phyloP scores from a whole-genome alignment of 2,888 invertebrate species.

The Lepidonotus clava region DNA sequence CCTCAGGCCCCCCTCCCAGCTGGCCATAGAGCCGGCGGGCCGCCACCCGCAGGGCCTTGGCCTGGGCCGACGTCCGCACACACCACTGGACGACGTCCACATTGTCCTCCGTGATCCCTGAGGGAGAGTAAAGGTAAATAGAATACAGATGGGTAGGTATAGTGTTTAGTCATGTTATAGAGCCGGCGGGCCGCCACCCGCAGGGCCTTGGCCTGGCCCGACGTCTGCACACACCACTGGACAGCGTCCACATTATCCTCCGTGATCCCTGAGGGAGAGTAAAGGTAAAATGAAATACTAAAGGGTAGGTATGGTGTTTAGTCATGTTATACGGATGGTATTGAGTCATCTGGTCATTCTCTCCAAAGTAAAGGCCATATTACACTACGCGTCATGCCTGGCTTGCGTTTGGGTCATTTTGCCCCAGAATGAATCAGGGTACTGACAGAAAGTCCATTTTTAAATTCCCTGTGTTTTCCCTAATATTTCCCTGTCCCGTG shows the following conservation, averaged over 20 bases:
- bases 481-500: no score
- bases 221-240: not conserved
- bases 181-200: not conserved
- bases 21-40: not conserved
- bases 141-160: not conserved
- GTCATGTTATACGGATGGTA: no score
- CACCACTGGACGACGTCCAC: not conserved
- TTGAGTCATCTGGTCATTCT: no score
- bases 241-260: slow-evolving; percentile 21
- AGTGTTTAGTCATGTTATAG: no score
- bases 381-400: no score
- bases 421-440: no score
- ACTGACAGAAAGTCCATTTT: no score
- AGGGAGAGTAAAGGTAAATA: not conserved
- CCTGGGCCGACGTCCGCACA: not conserved
- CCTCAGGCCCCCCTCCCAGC: not conserved
- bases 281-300: no score
- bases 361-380: no score
- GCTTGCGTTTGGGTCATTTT: no score
- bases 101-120: slow-evolving; percentile 24
- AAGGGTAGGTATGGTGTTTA: no score
- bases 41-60: not conserved
- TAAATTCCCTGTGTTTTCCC: no score
- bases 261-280: not conserved
- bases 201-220: not conserved